A percentile compares a stretch with the other conserved stretches of the same genome.
Evolutionary conservation across 1,140 invertebrate species (phyloP).

Genomic region (Leptopilina clavipes): DNA sequence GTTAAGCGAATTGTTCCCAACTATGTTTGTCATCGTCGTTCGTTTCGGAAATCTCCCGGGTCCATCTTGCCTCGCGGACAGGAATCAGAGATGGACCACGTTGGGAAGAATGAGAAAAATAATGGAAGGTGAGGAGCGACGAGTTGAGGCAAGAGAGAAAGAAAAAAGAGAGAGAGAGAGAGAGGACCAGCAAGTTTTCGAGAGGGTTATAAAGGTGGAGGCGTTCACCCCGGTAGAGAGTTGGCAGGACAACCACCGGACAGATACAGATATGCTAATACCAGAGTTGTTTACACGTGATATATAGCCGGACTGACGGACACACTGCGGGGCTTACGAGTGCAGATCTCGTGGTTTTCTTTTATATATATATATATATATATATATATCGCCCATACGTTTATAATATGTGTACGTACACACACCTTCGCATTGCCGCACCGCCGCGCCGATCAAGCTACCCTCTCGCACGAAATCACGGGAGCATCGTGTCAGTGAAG

Average conservation of each 20-base stretch:
- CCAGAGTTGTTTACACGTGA: conserved; percentile 67
- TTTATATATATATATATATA: conserved; percentile 6
- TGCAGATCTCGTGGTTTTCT: conserved; percentile 23
- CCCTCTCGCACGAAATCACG: conserved; percentile 52
- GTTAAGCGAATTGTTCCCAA: conserved; percentile 22
- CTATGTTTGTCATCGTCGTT: conserved; percentile 26
- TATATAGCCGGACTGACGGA: conserved; percentile 65
- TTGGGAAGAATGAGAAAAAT: conserved; percentile 1
- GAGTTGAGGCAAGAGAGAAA: conserved; percentile 40
- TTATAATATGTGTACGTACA: conserved; percentile 25
- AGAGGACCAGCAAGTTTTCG: conserved; percentile 27
- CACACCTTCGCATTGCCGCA: conserved; percentile 36
- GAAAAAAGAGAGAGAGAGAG: conserved; percentile 37
- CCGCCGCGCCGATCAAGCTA: conserved; percentile 34
- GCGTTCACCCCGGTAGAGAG: conserved; percentile 25
- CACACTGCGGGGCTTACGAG: conserved; percentile 50
- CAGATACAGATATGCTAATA: conserved; percentile 70
- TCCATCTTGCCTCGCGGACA: conserved; percentile 28
- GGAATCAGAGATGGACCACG: conserved; percentile 33
- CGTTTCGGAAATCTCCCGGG: conserved; percentile 20
- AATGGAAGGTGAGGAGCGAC: conserved; percentile 18
- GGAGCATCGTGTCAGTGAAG: conserved; percentile 41
- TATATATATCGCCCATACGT: no score
- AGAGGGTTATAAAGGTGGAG: conserved; percentile 15
- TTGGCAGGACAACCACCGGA: conserved; percentile 58